These are phyloP conservation scores for Dinothrombium tinctorium DNA, from an alignment of 1,140 invertebrate species.

Conservation along the genomic window DNA sequence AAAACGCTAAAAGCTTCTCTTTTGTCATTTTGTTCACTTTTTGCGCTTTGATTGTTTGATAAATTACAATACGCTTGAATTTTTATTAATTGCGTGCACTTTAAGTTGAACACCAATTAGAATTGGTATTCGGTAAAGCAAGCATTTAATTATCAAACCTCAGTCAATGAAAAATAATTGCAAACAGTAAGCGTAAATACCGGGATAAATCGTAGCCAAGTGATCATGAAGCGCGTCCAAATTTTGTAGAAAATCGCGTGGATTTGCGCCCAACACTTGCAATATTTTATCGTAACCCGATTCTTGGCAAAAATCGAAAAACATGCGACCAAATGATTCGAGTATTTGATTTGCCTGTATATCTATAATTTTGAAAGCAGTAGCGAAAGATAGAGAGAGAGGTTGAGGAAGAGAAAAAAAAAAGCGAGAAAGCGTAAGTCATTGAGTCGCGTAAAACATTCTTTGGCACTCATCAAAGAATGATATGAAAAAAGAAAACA, in stretches of 20 bases:
- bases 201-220: conserved; percentile 67
- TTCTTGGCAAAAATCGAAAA: conserved; percentile 82
- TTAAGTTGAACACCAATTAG: too few relatives aligned
- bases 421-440: background rate
- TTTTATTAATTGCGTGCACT: too few relatives aligned
- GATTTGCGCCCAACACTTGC: conserved; percentile 71
- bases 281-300: conserved; percentile 80
- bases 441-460: background rate
- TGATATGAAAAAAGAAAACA: conserved; percentile 3
- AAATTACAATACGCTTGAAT: too few relatives aligned
- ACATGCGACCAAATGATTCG: conserved; percentile 76
- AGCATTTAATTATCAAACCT: too few relatives aligned
- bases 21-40: too few relatives aligned
- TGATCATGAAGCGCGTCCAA: conserved; percentile 80
- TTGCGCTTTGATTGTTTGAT: too few relatives aligned
- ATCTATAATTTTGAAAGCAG: conserved; percentile 30
- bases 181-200: conserved; percentile 18
- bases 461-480: background rate
- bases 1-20: too few relatives aligned
- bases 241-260: conserved; percentile 76
- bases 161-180: too few relatives aligned
- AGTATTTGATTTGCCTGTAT: conserved; percentile 68
- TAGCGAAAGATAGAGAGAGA: conserved; percentile 1
- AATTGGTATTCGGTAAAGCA: too few relatives aligned
- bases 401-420: background rate